Base-by-base conservation (phyloP, 2,113 vertebrate genomes). In the Pristiophorus japonicus region DNA sequence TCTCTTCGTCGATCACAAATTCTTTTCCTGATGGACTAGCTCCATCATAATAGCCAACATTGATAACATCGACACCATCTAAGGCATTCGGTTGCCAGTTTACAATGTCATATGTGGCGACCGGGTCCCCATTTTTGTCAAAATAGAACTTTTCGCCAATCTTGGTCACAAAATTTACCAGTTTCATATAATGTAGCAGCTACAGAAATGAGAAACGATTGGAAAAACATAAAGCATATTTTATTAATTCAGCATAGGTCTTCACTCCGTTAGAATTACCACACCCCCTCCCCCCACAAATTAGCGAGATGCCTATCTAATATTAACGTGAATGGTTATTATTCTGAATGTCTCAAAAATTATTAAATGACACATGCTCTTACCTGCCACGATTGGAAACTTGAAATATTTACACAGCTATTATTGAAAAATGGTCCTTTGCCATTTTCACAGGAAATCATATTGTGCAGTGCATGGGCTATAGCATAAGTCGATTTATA, bases 401-500 rank as follows among this genome's bases (percentile, higher is more conserved):
- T 96, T 47, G 95, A 95, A 45, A 22, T 4, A 95, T 97, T 96
- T 88, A 97, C 96, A 96, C 98, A 98, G 47, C 95, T 22, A 5
- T 96, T 95, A 11, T 95, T 95, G 88, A 92, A 42, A 96, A 97
- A 97, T 67, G 97, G 96, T 12, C 96, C 97, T 22, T 96, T 96
- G 84, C 96, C 97, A 95, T 96, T 96, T 59, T 96, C 96, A 96
- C 98, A 98, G 38, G 92, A 96, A 92, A 96, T 95, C 97, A 98
- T 96, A 0, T 96, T 96, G 24, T 97, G 96, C 30, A 98, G 95
- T 73, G 98, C 96, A 95, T 97, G 96, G 24, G 91, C 97, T 66
- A 98, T 96, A 4, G 97, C 97, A 47, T 98, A 98, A 38, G 98
- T 97, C 3, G 97, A 97, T 92, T 98, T 98, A 95, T 98, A 98